Evolutionary conservation across 2,113 vertebrate species (phyloP).

Genomic region (Rallus limicola): DNA sequence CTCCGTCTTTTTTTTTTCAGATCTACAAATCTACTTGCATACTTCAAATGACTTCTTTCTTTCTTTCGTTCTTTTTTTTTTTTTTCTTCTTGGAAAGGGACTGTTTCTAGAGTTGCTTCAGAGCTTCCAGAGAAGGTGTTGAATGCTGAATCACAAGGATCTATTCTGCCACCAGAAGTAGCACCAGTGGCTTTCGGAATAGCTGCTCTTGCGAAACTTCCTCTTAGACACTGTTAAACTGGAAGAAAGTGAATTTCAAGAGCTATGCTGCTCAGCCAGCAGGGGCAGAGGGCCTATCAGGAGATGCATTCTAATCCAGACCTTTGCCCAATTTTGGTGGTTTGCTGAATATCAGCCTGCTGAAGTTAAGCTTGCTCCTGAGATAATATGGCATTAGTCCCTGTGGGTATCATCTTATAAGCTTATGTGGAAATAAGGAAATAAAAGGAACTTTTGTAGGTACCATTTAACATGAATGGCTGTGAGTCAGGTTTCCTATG

Average conservation of each 20-base stretch:
- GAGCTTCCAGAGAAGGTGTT: slow-evolving; percentile 29
- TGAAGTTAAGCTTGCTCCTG: slow-evolving; percentile 17
- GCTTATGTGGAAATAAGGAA: not conserved
- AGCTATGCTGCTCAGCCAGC: not conserved
- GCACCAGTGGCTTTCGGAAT: slow-evolving; percentile 46
- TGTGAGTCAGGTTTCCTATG: slow-evolving; percentile 24
- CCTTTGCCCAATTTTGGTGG: not conserved
- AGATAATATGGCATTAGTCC: not conserved
- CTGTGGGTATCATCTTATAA: not conserved
- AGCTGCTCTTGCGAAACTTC: slow-evolving; percentile 28
- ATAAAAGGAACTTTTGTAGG: not conserved
- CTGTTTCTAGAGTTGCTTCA: slow-evolving; percentile 1
- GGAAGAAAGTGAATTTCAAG: slow-evolving; percentile 27
- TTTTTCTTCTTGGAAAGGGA: not conserved
- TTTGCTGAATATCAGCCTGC: not conserved
- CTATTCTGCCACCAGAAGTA: slow-evolving; percentile 22
- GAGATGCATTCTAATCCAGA: not conserved
- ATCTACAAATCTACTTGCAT: not conserved
- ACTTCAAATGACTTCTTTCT: not conserved
- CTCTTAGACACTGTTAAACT: not conserved
- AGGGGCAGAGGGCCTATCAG: not conserved
- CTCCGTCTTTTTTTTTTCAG: not conserved
- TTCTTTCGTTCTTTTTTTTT: not conserved
- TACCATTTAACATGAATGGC: not conserved
- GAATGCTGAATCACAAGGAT: slow-evolving; percentile 57